Evolutionary conservation across 2,113 vertebrate species (phyloP), one percentile per base, ranked within the genome.

Genomic region (Chinchilla lanigera): DNA sequence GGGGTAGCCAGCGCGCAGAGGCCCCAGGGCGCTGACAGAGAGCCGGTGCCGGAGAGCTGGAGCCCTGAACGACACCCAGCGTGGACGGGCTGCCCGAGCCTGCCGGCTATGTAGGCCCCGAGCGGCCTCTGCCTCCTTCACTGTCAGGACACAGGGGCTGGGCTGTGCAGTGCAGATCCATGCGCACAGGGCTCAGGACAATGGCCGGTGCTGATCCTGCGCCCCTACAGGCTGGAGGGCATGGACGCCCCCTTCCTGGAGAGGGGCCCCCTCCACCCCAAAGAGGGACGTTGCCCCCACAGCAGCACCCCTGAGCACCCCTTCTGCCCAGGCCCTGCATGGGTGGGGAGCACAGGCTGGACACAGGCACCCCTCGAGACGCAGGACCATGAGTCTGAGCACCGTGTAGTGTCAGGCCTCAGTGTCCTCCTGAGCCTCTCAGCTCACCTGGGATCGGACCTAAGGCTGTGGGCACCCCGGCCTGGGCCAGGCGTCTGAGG

Each of bases 51-150:
- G n/a, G 16, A n/a, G 65, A 71, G 60, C 3, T 24, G 24, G 69
- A 28, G 26, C 26, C 75, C 47, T 9, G 8, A 44, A 17, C 6
- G 17, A 28, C 2, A 1, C 89, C 47, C 9, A 0, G 3, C 5
- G 17, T 19, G 9, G 35, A 52, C 8, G 0, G 38, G 54, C 73
- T 38, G 10, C 0, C 16, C 6, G 3, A 12, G 47, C 14, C 13
- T 35, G 41, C 6, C 5, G 56, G 35, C 54, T n/a, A 6, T 58
- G 9, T 0, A 0, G 35, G 41, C 54, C 33, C 14, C 7, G 17
- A 24, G 7, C 5, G 12, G 0, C 8, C 10, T 24, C 58, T 20
- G 3, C 14, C 24, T 13, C 52, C 28, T 2, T 35, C 5, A 4
- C 28, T 22, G 65, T 38, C 2, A 30, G 26, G 30, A 20, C 8